Evolutionary conservation across 2,888 invertebrate species (phyloP).

Genomic region (Euzetes globulus): DNA sequence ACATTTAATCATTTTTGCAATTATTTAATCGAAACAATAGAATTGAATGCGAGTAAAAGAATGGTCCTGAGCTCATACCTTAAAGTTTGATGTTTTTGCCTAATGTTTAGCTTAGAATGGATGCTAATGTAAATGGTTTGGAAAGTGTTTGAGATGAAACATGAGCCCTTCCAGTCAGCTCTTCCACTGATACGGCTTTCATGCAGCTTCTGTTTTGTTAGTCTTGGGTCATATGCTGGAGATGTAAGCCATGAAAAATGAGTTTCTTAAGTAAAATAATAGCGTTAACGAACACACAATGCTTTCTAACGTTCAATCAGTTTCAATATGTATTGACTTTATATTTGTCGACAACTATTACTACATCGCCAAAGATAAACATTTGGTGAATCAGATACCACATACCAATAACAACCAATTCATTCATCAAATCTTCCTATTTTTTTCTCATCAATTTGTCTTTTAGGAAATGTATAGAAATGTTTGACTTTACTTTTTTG

Average conservation of each 20-base stretch:
- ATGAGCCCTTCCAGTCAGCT: not conserved
- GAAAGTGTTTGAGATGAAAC: conserved; percentile 18
- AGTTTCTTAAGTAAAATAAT: conserved; percentile 26
- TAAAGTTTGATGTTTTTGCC: not conserved
- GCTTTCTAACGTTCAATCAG: not conserved
- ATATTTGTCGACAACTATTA: too few species aligned
- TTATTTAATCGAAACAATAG: not conserved
- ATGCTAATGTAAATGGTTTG: not conserved
- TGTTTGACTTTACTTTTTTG: too few species aligned
- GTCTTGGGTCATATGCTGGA: conserved; percentile 19
- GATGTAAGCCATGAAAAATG: conserved; percentile 20
- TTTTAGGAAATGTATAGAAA: too few species aligned
- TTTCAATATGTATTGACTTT: conserved; percentile 4
- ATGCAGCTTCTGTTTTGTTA: conserved; percentile 14
- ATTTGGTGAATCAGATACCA: too few species aligned
- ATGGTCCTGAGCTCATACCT: not conserved
- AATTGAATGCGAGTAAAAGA: not conserved
- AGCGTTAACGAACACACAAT: conserved; percentile 8
- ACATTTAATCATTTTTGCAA: too few species aligned
- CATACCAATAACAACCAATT: too few species aligned
- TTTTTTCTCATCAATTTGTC: too few species aligned
- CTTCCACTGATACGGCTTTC: not conserved
- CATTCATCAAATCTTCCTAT: too few species aligned
- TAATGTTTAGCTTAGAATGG: conserved; percentile 10
- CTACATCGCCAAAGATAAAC: too few species aligned